Conservation (phyloP, 2,113 vertebrate genomes). For the Nematolebias whitei region DNA sequence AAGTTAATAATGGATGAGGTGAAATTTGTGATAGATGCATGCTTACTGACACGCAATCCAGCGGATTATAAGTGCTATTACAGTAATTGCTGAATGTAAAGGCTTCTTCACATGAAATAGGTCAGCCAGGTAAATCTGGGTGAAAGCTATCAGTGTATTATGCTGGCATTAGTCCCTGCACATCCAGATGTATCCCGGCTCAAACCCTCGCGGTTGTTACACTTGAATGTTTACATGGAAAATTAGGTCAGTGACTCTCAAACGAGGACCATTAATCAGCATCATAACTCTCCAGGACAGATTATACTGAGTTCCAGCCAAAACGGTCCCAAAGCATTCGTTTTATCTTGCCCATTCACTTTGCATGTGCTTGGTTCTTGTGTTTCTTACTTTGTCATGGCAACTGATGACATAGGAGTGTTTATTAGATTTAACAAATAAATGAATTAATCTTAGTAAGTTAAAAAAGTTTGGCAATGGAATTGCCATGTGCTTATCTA, state of each 20-base stretch:
- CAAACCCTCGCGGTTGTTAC: slow-evolving; percentile 5
- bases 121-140: slow-evolving; percentile 8
- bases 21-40: slow-evolving; percentile 19
- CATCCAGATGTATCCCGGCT: slow-evolving; percentile 18
- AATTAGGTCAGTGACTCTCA: not conserved
- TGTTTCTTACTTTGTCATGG: no score
- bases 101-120: slow-evolving; percentile 1
- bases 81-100: slow-evolving; percentile 11
- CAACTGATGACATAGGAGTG: no score
- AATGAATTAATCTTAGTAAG: no score
- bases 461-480: no score
- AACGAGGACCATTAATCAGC: not conserved
- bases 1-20: slow-evolving; percentile 68
- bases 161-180: not conserved
- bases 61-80: slow-evolving; percentile 10
- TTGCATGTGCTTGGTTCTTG: not conserved
- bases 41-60: slow-evolving; percentile 36
- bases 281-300: not conserved
- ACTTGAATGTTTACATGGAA: slow-evolving; percentile 8
- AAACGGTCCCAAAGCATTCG: not conserved
- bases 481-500: no score
- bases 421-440: no score
- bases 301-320: not conserved
- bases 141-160: slow-evolving; percentile 20
- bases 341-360: not conserved